Base-by-base conservation (phyloP, 1,140 invertebrate genomes). In the Achroia grisella region DNA sequence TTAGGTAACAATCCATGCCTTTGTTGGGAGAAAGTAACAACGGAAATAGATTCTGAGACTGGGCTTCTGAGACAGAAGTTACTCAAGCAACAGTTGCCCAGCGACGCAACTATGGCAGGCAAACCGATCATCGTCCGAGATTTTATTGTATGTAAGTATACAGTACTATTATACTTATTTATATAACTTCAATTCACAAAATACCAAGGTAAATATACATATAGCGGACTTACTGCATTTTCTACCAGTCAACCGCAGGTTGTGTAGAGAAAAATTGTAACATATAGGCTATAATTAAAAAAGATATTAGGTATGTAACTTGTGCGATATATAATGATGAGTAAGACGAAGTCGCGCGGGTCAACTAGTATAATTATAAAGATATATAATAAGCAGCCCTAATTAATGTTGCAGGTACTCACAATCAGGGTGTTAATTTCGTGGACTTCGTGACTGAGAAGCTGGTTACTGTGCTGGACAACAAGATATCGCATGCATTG, bases 101-200 rank as follows among this genome's bases (percentile, higher is more conserved):
- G 56, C 2, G 87, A 88, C 55, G 84, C 83, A 3, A 86, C 82
- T 0, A 57, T 78, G 9, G 49, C 56, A n/a, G 67, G 68, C 8
- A 68, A 74, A 12, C 73, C 77, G 0, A 86, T 88, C 44, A 40
- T 87, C 17, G 62, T 87, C 11, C 67, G 85, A 47, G 85, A 89
- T 62, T 88, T 88, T 51, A 70, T 88, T 39, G 56, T 88, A 14
- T 73, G 88, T 89, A 69, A 69, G 78, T 50, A 36, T 29, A 33
- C 10, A n/a, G n/a, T n/a, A n/a, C n/a, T n/a, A 13, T 47, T 13
- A 8, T 35, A 9, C 11, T 14, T 32, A 32, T 32, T 32, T 32
- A n/a, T n/a, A n/a, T n/a, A n/a, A n/a, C n/a, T n/a, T n/a, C n/a
- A n/a, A n/a, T n/a, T n/a, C n/a, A n/a, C n/a, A n/a, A n/a, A n/a